Base-by-base conservation (phyloP, 2,797 vertebrate genomes). In the Sebastes ruberrimus region DNA sequence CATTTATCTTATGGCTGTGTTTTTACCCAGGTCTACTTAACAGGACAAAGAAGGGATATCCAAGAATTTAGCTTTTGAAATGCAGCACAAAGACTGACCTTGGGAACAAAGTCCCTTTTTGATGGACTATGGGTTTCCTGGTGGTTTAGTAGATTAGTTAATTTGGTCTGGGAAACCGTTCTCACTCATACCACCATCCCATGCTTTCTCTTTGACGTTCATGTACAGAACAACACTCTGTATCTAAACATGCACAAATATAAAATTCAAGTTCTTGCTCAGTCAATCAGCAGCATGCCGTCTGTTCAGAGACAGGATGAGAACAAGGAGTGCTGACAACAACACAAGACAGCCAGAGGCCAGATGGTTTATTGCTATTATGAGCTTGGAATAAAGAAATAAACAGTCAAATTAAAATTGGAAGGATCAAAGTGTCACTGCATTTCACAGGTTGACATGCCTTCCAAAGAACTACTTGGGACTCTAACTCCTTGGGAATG, bases 1-100 rank as follows among this genome's bases (percentile, higher is more conserved):
- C 7, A 56, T 74, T 69, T 57, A 46, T 81, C 42, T 67, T 20
- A 14, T 22, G 35, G 35, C 16, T 61, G 18, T 30, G 55, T 18
- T 74, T 76, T 64, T 52, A 33, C 22, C 2, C 20, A 0, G 2
- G 14, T 76, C 57, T 57, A n/a, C 28, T 66, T 56, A 62, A 59
- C 38, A 64, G 52, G 56, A 83, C 81, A 87, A 83, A 86, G 52
- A 73, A 42, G 56, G 76, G 81, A 86, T 69, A 86, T 81, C 65
- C 69, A 87, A 87, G 14, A 87, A 71, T 74, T 82, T 56, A 64
- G 52, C 59, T 49, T 63, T 70, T 4, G 2, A 77, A 69, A 49
- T 64, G 46, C 60, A 82, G 67, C 8, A 82, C 76, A 88, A 77
- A 80, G 66, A 66, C 68, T 66, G 22, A 74, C 42, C 38, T 74